phyloP scores from a whole-genome alignment of 2,888 invertebrate genomes.

The Apocheima hispidaria region DNA sequence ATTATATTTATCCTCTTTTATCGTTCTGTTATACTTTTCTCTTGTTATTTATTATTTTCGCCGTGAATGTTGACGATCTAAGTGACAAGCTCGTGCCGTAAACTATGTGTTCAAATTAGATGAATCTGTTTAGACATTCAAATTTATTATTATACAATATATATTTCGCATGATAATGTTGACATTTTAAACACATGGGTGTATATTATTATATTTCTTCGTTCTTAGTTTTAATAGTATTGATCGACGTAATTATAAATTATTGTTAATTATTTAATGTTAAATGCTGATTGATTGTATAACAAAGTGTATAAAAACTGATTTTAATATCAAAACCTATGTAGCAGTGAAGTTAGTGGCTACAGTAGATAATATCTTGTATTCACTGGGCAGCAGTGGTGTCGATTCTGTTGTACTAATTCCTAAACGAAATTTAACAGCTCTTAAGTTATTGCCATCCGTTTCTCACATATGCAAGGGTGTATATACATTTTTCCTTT shows the following conservation, averaged over 20 bases:
- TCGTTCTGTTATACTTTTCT: constrained; percentile 36
- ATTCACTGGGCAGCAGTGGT: not conserved
- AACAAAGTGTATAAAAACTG: not conserved
- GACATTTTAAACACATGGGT: constrained; percentile 65
- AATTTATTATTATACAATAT: constrained; percentile 57
- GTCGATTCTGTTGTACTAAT: no score
- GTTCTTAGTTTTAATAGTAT: constrained; percentile 34
- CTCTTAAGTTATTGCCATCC: no score
- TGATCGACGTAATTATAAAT: constrained; percentile 30
- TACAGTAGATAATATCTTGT: not conserved
- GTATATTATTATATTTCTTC: constrained; percentile 46
- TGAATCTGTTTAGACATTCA: constrained; percentile 65
- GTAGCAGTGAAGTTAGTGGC: no score
- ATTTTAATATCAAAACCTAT: not conserved
- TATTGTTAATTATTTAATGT: constrained; percentile 39
- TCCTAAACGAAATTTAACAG: no score
- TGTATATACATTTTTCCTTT: no score
- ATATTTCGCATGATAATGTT: constrained; percentile 56
- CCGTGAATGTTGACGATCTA: constrained; percentile 39
- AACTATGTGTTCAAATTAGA: constrained; percentile 76
- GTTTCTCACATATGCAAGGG: no score
- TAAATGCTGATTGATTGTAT: constrained; percentile 2
- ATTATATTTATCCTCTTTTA: constrained; percentile 23
- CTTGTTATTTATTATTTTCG: constrained; percentile 39
- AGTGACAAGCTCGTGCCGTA: constrained; percentile 61